Evolutionary conservation across 2,888 invertebrate species (phyloP).

Genomic region (Drosophila colorata): DNA sequence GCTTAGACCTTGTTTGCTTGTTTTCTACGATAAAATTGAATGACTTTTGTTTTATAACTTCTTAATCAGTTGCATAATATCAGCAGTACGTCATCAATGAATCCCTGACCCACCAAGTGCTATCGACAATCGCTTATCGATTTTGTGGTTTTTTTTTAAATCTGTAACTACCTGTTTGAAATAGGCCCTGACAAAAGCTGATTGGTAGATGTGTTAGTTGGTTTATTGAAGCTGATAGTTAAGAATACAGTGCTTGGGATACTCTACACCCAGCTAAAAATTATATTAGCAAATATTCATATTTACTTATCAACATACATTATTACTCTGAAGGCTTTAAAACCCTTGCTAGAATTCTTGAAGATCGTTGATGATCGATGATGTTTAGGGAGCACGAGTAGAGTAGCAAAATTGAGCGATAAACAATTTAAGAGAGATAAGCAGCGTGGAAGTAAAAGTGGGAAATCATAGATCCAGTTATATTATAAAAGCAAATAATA

Average conservation of each 20-base stretch:
- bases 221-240: background rate
- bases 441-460: too few species aligned
- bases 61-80: background rate
- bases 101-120: background rate
- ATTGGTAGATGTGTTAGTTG: background rate
- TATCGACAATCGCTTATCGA: conserved; percentile 9
- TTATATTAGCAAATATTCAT: too few species aligned
- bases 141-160: background rate
- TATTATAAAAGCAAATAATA: too few species aligned
- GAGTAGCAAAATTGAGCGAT: background rate
- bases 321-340: too few species aligned
- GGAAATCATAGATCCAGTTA: too few species aligned
- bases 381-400: background rate
- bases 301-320: too few species aligned
- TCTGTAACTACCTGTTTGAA: background rate
- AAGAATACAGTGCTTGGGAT: too few species aligned
- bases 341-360: background rate
- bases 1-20: conserved; percentile 1
- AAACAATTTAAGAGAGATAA: background rate
- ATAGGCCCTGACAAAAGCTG: background rate
- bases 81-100: conserved; percentile 2
- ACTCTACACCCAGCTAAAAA: too few species aligned
- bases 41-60: conserved; percentile 27
- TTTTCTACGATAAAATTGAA: conserved; percentile 13
- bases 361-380: too few species aligned